Conservation (phyloP, 2,113 vertebrate species). For the Hemicordylus capensis region DNA sequence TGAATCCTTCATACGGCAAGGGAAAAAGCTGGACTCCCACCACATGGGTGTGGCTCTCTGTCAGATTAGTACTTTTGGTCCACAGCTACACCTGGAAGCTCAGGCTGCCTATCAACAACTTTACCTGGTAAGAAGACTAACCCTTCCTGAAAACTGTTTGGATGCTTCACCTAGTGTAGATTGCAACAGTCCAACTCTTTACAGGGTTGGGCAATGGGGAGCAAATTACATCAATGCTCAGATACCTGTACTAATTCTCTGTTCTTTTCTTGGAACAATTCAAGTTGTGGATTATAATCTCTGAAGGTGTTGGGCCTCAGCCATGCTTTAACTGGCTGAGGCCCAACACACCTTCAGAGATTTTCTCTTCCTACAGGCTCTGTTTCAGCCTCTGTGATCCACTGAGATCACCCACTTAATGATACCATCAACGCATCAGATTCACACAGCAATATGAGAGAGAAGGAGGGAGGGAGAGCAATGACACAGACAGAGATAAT, state of each 20-base stretch:
- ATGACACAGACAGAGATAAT: neutral
- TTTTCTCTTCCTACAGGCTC: neutral
- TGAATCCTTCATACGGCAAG: too few relatives aligned
- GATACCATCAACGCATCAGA: neutral
- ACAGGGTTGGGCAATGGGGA: neutral
- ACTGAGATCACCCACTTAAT: neutral
- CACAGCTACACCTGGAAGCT: neutral
- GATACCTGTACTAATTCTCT: neutral
- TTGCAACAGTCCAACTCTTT: neutral
- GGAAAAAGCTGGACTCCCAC: too few relatives aligned
- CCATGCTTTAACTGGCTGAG: neutral
- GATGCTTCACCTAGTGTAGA: neutral
- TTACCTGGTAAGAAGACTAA: neutral
- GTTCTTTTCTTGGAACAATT: neutral
- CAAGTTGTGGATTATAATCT: neutral
- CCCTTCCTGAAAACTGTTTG: neutral
- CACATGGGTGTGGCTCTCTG: too few relatives aligned
- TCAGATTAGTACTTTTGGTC: neutral
- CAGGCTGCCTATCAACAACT: too few relatives aligned
- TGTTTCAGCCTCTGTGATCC: neutral
- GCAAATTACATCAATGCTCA: neutral
- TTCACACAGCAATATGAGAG: too few relatives aligned
- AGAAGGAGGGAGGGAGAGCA: too few relatives aligned
- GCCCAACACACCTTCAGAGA: neutral
- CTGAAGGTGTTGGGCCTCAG: neutral